Conservation (phyloP, 2,113 vertebrate species). For the Kryptolebias marmoratus region DNA sequence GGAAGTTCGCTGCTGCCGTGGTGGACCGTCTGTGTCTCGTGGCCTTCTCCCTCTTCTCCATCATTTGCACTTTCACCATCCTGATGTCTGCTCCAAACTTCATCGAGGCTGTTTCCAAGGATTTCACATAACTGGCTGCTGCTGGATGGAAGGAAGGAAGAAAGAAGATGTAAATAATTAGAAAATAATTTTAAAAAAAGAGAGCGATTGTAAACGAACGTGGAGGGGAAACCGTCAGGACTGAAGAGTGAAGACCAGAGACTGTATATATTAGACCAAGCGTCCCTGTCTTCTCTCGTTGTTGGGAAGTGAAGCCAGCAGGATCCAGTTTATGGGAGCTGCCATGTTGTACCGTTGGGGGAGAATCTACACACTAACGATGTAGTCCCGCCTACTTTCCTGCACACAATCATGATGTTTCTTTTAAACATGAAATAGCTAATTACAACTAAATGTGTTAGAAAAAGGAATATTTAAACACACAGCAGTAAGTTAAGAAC, state of each 20-base stretch:
- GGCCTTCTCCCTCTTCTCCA: constrained; percentile 96
- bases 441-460: too few species aligned
- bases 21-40: constrained; percentile 95
- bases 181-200: not conserved
- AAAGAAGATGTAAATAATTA: not conserved
- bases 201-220: constrained; percentile 2
- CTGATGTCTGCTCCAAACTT: constrained; percentile 97
- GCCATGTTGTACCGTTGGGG: too few species aligned
- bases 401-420: too few species aligned
- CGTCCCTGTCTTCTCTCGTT: too few species aligned
- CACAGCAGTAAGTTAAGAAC: too few species aligned
- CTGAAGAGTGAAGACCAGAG: not conserved
- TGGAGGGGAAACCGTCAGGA: not conserved
- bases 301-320: too few species aligned
- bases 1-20: constrained; percentile 96
- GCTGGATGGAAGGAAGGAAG: not conserved
- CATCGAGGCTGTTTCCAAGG: constrained; percentile 95
- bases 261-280: not conserved
- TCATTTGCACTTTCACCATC: constrained; percentile 97
- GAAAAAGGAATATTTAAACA: too few species aligned
- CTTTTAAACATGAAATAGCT: too few species aligned
- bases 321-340: too few species aligned
- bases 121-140: constrained; percentile 80
- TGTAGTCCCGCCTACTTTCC: too few species aligned
- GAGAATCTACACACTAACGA: too few species aligned